A percentile compares a stretch with the other conserved stretches of the same genome.
phyloP scores from a whole-genome alignment of 2,797 vertebrate genomes.

The Phoxinus dragarum region DNA sequence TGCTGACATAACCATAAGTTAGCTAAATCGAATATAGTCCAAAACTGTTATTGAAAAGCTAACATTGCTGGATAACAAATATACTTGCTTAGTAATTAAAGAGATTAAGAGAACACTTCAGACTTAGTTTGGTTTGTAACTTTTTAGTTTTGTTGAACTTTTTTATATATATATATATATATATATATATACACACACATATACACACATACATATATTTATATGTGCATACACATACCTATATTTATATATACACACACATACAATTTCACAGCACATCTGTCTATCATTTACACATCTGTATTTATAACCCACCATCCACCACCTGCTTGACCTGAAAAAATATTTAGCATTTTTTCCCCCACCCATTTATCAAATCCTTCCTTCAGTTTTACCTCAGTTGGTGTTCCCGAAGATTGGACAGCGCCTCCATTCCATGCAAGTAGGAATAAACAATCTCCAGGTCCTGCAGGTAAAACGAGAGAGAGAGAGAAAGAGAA shows the following conservation, averaged over 20 bases:
- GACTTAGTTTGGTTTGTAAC: no score
- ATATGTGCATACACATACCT: no score
- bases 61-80: not conserved
- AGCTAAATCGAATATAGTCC: not conserved
- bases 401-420: constrained; percentile 96
- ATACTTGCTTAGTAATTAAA: no score
- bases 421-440: constrained; percentile 98
- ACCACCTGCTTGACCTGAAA: not conserved
- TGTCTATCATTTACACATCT: not conserved
- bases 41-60: not conserved
- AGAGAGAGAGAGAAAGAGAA: constrained; percentile 32
- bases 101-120: no score
- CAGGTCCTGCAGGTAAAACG: constrained; percentile 85
- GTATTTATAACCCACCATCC: not conserved
- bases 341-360: not conserved
- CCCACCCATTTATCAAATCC: constrained; percentile 1
- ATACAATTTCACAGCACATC: not conserved
- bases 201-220: no score
- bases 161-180: no score
- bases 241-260: not conserved
- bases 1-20: not conserved
- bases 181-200: no score
- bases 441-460: constrained; percentile 99
- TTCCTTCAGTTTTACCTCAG: constrained; percentile 80
- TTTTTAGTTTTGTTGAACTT: no score